Base-by-base conservation (phyloP, 2,888 invertebrate species). In the Nipponacmea schrenckii region DNA sequence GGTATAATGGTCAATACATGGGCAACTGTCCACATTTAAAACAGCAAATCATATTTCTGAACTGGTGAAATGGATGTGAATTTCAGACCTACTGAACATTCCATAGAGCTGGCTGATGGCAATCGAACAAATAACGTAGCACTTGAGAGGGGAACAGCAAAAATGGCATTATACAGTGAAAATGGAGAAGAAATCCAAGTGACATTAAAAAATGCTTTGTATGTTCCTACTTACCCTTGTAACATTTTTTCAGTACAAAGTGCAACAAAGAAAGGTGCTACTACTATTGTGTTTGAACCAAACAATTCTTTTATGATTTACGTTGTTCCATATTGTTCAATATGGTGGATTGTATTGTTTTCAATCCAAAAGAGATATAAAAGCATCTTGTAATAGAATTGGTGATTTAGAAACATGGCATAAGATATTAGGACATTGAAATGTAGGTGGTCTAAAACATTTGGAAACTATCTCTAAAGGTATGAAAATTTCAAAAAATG, bases 231-330 rank as follows among this genome's bases (percentile, higher is more conserved):
- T 17, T 77, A 66, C 65, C 15, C 39, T 14, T 71, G 73, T 26
- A 69, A 76, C 64, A 77, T 77, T 56, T 79, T 79, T 48, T 79
- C 78, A 27, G 79, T 79, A 17, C 74, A 75, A 46, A 77, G 77
- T 24, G 77, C 75, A 31, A 72, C 72, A 27, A 65, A 72, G 15
- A 73, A 72, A 15, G 73, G 75, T 7, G 78, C 70, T 24, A 68
- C 70, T 24, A 68, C 39, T 1, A 67, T 79, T 4, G 67, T 39
- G 17, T 77, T 79, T 64, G 24, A 62, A 20, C 73, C 68, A 69
- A 48, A 72, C 26, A 31, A 27, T 62, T 69, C 74, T 45, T 65
- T 69, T 20, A 39, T 50, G 7, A 17, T 45, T 45, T 15, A 56
- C 74, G 31, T 68, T 56, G n/a, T 77, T 77, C 46, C 14, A 72